Percentiles rank a stretch among this genome's conserved stretches.
These are phyloP conservation scores for Macroglossus sobrinus DNA, from an alignment of 2,113 vertebrate species.

Conservation along the genomic window DNA sequence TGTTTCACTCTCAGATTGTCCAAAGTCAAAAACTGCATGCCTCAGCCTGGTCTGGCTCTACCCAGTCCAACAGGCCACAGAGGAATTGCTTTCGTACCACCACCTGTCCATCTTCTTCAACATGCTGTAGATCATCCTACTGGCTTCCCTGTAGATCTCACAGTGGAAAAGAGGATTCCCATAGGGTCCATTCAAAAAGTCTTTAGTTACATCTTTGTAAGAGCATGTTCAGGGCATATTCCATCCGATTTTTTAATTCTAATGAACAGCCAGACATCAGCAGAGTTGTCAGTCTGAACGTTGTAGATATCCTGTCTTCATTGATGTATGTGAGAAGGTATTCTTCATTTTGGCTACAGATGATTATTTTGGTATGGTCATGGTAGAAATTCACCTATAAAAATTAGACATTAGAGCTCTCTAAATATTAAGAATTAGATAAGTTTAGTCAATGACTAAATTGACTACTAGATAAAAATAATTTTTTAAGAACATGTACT, in stretches of 20 bases:
- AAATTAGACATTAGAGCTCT: constrained; percentile 30
- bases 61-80: constrained; percentile 87
- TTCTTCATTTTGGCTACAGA: constrained; percentile 94
- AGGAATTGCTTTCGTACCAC: constrained; percentile 87
- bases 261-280: constrained; percentile 90
- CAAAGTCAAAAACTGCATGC: constrained; percentile 74
- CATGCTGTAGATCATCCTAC: constrained; percentile 72
- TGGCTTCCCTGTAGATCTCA: constrained; percentile 78
- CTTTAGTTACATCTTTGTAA: constrained; percentile 93
- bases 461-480: background rate
- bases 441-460: background rate
- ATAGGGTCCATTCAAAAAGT: constrained; percentile 47
- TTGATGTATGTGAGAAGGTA: constrained; percentile 98
- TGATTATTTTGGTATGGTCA: constrained; percentile 98
- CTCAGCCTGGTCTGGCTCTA: constrained; percentile 75
- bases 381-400: constrained; percentile 98
- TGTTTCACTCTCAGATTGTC: constrained; percentile 61
- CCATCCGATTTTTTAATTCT: constrained; percentile 93
- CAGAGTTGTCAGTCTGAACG: constrained; percentile 90
- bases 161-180: constrained; percentile 76
- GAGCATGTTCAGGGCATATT: constrained; percentile 97
- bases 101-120: constrained; percentile 80
- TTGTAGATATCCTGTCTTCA: constrained; percentile 94
- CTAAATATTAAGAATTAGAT: background rate
- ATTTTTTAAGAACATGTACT: background rate